A percentile compares a stretch with the other conserved stretches of the same genome.
phyloP scores from a whole-genome alignment of 2,888 invertebrate genomes.

The Proisotoma minuta region DNA sequence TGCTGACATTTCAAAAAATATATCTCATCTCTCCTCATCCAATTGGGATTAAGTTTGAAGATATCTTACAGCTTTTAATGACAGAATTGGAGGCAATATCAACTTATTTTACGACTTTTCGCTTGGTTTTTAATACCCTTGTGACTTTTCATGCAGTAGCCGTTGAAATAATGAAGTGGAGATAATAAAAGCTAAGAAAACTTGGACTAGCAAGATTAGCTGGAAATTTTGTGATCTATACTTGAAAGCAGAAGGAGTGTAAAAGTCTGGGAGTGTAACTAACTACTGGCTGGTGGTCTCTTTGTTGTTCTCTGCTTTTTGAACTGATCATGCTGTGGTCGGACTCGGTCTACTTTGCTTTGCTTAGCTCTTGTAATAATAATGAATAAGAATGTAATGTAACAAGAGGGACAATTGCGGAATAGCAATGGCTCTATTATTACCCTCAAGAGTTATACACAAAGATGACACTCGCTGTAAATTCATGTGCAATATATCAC shows the following conservation, averaged over 20 bases:
- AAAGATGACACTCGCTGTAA: conserved; percentile 1
- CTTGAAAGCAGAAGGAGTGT: not conserved
- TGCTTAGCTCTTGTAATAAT: not conserved
- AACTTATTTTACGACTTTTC: conserved; percentile 3
- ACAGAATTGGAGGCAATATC: not conserved
- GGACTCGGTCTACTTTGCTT: not conserved
- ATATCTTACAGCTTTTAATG: too few species aligned
- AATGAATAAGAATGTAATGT: conserved; percentile 14
- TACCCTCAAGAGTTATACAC: conserved; percentile 32
- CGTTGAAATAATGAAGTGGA: conserved; percentile 7
- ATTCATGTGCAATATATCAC: conserved; percentile 11
- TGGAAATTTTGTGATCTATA: conserved; percentile 4
- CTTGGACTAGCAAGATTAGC: not conserved
- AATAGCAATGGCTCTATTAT: conserved; percentile 37
- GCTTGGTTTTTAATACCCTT: not conserved
- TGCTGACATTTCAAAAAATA: too few species aligned
- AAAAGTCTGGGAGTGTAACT: not conserved
- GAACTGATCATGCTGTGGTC: not conserved
- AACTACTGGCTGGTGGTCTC: not conserved
- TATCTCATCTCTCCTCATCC: too few species aligned
- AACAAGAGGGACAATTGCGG: conserved; percentile 26
- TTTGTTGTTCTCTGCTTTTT: not conserved
- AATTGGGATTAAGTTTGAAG: too few species aligned
- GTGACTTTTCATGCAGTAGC: conserved; percentile 2
- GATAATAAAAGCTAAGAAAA: conserved; percentile 9